These are phyloP conservation scores for Nemotelus nigrinus DNA, from an alignment of 2,888 invertebrate species.

Conservation along the genomic window DNA sequence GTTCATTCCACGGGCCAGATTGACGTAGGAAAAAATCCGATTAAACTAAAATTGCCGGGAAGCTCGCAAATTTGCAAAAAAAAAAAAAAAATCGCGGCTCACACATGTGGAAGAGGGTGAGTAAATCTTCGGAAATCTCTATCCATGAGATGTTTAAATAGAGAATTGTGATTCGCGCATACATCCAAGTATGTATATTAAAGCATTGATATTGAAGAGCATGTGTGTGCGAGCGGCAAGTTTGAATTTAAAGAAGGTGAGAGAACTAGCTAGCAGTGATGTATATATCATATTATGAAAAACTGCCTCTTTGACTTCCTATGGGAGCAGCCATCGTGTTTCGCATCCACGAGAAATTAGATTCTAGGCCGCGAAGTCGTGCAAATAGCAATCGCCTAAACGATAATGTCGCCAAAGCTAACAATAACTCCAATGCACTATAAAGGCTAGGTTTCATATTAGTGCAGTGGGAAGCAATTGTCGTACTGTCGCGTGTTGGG, in stretches of 20 bases:
- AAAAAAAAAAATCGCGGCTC: neutral
- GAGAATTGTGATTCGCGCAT: neutral
- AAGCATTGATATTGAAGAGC: neutral
- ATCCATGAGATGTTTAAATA: neutral
- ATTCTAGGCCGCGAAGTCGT: neutral
- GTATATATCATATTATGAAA: neutral
- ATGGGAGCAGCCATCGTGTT: neutral
- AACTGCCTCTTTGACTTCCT: neutral
- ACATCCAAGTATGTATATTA: neutral
- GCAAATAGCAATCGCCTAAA: neutral
- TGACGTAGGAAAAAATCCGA: slow-evolving; percentile 29
- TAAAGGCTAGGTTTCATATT: slow-evolving; percentile 1
- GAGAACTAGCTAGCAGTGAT: neutral
- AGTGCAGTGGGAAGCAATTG: slow-evolving; percentile 18
- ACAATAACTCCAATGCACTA: neutral
- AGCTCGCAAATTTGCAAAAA: neutral
- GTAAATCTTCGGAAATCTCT: neutral
- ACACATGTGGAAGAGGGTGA: neutral
- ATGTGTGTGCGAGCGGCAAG: slow-evolving; percentile 20
- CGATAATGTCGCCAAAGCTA: no score
- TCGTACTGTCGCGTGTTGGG: neutral
- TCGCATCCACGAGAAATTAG: slow-evolving; percentile 15
- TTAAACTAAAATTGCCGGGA: slow-evolving; percentile 30
- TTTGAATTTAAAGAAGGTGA: slow-evolving; percentile 24
- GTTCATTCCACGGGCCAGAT: slow-evolving; percentile 11